Conservation (phyloP, 1,140 invertebrate species). For the Tetranychus cinnabarinus region DNA sequence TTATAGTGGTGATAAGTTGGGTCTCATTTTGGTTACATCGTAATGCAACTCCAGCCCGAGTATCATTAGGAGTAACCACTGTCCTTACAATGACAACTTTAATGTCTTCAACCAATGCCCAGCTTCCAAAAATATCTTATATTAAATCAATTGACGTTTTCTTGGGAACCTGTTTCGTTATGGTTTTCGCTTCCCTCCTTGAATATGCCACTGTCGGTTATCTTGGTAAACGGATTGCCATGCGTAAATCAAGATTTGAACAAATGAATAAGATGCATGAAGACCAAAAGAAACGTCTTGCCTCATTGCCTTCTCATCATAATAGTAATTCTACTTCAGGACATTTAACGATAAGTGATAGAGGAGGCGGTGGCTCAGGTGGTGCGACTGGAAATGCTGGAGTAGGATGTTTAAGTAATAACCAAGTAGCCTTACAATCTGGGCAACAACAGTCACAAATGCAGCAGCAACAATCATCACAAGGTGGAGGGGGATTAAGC, state of each 20-base stretch:
- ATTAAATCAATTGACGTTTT: conserved; percentile 66
- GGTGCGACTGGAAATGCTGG: no score
- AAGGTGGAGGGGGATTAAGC: no score
- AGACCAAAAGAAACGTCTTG: conserved; percentile 27
- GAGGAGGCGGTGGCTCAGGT: no score
- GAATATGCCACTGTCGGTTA: conserved; percentile 79
- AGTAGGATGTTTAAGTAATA: no score
- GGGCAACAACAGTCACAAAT: no score
- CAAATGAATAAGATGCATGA: conserved; percentile 67
- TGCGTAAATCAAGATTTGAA: conserved; percentile 67
- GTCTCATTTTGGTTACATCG: conserved; percentile 85
- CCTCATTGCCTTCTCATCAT: no score
- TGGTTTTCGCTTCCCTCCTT: conserved; percentile 18
- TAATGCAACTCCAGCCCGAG: conserved; percentile 84
- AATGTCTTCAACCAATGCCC: conserved; percentile 27
- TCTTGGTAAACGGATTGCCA: conserved; percentile 81
- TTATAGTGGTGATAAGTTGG: conserved; percentile 98
- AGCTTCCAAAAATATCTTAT: conserved; percentile 26
- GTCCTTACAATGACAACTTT: conserved; percentile 27
- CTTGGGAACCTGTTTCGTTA: conserved; percentile 33
- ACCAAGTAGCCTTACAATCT: no score
- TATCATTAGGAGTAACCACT: conserved; percentile 55
- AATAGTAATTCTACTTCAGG: no score
- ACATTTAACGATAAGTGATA: no score
- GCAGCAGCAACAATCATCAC: no score